These are phyloP conservation scores for Condylura cristata DNA, from an alignment of 2,113 vertebrate species.

Conservation along the genomic window DNA sequence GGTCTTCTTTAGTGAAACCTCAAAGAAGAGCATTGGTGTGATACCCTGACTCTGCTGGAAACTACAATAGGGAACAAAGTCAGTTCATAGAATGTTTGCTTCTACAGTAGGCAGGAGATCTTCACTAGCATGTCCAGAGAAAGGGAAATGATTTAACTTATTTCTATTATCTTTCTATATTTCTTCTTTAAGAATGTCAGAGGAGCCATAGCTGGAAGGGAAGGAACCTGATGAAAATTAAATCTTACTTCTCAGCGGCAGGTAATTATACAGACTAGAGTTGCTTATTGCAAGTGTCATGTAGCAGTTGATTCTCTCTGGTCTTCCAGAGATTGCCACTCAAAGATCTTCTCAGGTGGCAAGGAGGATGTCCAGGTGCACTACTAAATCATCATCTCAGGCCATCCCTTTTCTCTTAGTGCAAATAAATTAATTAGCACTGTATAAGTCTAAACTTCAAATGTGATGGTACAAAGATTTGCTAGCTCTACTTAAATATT, in stretches of 20 bases:
- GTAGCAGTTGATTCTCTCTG: not conserved
- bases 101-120: fast-evolving
- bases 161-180: not conserved
- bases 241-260: not conserved
- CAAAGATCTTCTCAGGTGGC: not conserved
- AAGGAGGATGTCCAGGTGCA: not conserved
- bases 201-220: not conserved
- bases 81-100: not conserved
- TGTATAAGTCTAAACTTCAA: not conserved
- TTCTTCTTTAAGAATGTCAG: not conserved
- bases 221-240: not conserved
- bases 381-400: not conserved
- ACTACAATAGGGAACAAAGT: not conserved
- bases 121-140: not conserved
- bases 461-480: not conserved
- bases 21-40: not conserved
- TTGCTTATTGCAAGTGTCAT: not conserved
- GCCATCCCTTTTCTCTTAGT: not conserved
- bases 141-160: not conserved
- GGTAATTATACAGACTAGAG: not conserved
- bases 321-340: not conserved
- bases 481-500: not conserved
- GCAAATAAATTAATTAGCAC: not conserved
- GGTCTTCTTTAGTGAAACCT: not conserved
- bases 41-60: not conserved